Evolutionary conservation across 2,888 invertebrate genomes (phyloP), one percentile per base, ranked within the genome.

Genomic region (Parasteatoda lunata): DNA sequence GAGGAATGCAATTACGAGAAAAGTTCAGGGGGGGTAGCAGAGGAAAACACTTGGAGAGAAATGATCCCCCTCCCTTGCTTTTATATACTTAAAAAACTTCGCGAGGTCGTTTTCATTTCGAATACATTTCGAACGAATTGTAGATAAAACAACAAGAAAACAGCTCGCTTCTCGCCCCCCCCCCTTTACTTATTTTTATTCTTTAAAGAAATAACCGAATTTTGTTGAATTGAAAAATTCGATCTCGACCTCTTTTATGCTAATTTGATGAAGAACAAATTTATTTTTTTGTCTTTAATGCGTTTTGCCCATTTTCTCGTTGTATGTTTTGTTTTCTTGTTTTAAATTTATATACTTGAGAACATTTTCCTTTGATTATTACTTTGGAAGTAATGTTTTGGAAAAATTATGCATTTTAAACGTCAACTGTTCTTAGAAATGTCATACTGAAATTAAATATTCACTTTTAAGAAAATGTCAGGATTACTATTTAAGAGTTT

Each of bases 1-100:
- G 49, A 13, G 73, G 52, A 73, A 73, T 73, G 80, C 80, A 73
- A 80, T 72, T 80, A 80, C 73, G n/a, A 59, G 59, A 59, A 59
- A n/a, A 59, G n/a, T 13, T 59, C 59, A 59, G 59, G 9, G 59
- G 59, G n/a, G 59, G 59, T 54, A 7, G 9, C 0, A 59, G 59
- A 59, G 9, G 59, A n/a, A n/a, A n/a, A 59, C 59, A 11, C 11
- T 13, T 9, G 59, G 59, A 30, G 59, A n/a, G 11, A 9, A n/a
- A 59, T 59, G n/a, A n/a, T 59, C 13, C 9, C 59, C 59, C 59
- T 7, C 59, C 59, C 59, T n/a, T 2, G 30, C 30, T 30, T 30
- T 30, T 30, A 30, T 30, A 30, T 30, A 30, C 30, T n/a, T 0
- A 59, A 59, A 59, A 59, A 59, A 59, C 4, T 59, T 59, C 8